phyloP scores from a whole-genome alignment of 2,888 invertebrate genomes.

The Caenorhabditis sp. region DNA sequence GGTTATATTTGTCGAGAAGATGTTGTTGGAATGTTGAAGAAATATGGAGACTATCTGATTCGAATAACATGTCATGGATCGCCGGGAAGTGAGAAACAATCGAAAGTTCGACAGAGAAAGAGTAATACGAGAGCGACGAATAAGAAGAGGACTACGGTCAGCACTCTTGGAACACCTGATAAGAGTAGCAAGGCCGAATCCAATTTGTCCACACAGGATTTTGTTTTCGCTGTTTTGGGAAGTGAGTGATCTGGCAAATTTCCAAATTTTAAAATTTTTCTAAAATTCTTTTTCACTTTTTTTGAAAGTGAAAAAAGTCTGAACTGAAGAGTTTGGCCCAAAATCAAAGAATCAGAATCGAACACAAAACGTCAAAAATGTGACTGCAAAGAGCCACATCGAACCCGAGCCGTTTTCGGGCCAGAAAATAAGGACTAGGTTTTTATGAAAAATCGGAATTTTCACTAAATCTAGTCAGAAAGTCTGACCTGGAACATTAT shows the following conservation, averaged over 20 bases:
- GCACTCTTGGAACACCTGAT: background rate
- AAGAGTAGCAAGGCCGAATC: background rate
- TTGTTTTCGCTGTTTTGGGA: conserved; percentile 1
- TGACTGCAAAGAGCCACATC: too few species aligned
- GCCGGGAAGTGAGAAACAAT: background rate
- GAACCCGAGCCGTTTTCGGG: too few species aligned
- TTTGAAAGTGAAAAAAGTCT: too few species aligned
- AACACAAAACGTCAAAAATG: too few species aligned
- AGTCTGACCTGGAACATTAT: too few species aligned
- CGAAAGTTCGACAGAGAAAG: background rate
- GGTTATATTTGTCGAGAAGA: conserved; percentile 24
- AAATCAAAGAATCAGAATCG: too few species aligned
- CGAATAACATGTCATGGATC: conserved; percentile 6
- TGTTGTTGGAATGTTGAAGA: conserved; percentile 8
- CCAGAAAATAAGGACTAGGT: too few species aligned
- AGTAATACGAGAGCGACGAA: background rate
- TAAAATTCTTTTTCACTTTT: too few species aligned
- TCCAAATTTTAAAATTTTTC: too few species aligned
- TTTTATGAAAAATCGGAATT: too few species aligned
- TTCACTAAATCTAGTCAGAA: too few species aligned
- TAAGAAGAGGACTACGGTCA: background rate
- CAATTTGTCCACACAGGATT: background rate
- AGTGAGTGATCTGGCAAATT: background rate
- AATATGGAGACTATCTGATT: conserved; percentile 18
- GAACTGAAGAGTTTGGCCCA: too few species aligned